Percentiles rank a stretch among this genome's conserved stretches.
These are phyloP conservation scores for Hypotaenidia philippensis DNA, from an alignment of 2,797 vertebrate genomes.

Conservation along the genomic window DNA sequence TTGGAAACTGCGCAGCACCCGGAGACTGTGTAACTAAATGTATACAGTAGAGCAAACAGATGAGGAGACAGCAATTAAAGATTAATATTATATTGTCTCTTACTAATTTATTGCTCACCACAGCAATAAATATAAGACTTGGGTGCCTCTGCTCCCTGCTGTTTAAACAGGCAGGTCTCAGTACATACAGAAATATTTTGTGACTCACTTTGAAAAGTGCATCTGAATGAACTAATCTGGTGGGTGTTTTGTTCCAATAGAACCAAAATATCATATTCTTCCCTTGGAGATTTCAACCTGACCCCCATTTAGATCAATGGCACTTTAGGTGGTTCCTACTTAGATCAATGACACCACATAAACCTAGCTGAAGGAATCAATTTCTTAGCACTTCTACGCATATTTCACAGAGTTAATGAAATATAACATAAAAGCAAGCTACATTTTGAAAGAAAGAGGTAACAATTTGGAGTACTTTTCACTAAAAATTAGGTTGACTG, in stretches of 20 bases:
- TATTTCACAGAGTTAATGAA: constrained; percentile 33
- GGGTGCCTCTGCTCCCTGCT: background rate
- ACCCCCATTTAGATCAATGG: background rate
- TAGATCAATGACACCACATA: constrained; percentile 2
- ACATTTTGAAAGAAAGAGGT: background rate
- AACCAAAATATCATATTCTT: background rate
- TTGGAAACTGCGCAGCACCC: background rate
- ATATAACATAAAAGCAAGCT: background rate
- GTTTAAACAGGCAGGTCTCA: background rate
- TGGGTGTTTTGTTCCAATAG: background rate
- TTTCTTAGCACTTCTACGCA: background rate
- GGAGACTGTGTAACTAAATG: constrained; percentile 29
- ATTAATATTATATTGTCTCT: constrained; percentile 54
- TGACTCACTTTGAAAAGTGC: constrained; percentile 3
- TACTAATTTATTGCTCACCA: constrained; percentile 41
- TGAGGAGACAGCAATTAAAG: constrained; percentile 49
- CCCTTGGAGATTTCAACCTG: background rate
- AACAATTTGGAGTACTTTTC: background rate
- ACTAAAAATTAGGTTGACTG: background rate
- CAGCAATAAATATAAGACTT: constrained; percentile 35
- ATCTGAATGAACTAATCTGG: background rate
- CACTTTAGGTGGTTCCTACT: background rate
- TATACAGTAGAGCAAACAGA: constrained; percentile 11
- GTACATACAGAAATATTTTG: background rate
- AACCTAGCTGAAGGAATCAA: background rate